A percentile compares a stretch with the other conserved stretches of the same genome.
Conservation (phyloP, 2,113 vertebrate genomes). For the Chaenocephalus aceratus region DNA sequence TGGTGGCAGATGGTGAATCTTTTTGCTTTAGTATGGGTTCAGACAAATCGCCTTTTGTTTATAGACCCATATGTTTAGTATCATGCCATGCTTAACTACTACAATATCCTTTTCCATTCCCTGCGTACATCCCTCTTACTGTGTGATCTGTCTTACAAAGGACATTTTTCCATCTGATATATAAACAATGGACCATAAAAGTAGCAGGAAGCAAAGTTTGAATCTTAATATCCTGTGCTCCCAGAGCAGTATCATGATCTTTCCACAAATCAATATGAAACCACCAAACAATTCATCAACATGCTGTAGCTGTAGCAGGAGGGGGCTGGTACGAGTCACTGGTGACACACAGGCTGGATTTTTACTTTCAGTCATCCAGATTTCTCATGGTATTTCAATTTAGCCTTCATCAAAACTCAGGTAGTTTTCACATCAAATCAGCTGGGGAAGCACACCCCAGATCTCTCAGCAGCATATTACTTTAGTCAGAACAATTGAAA, state of each 20-base stretch:
- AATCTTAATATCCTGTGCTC: slow-evolving; percentile 53
- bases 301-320: slow-evolving; percentile 26
- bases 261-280: slow-evolving; percentile 47
- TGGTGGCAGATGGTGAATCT: neutral
- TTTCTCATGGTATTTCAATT: slow-evolving; percentile 19
- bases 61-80: slow-evolving; percentile 16
- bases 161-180: neutral
- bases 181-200: slow-evolving; percentile 22
- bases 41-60: slow-evolving; percentile 8
- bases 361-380: slow-evolving; percentile 21
- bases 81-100: neutral
- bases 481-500: slow-evolving; percentile 16
- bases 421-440: slow-evolving; percentile 21
- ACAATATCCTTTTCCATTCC: slow-evolving; percentile 29
- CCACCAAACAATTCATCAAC: slow-evolving; percentile 41
- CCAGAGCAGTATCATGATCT: slow-evolving; percentile 25
- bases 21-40: neutral
- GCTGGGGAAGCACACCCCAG: slow-evolving; percentile 2
- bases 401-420: slow-evolving; percentile 18
- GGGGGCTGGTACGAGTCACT: slow-evolving; percentile 9
- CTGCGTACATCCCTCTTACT: neutral
- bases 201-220: slow-evolving; percentile 32
- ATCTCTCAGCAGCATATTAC: neutral
- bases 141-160: neutral
- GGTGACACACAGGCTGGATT: slow-evolving; percentile 15